These are phyloP conservation scores for Hippocampus mohnikei DNA, from an alignment of 2,113 vertebrate genomes.

Conservation along the genomic window DNA sequence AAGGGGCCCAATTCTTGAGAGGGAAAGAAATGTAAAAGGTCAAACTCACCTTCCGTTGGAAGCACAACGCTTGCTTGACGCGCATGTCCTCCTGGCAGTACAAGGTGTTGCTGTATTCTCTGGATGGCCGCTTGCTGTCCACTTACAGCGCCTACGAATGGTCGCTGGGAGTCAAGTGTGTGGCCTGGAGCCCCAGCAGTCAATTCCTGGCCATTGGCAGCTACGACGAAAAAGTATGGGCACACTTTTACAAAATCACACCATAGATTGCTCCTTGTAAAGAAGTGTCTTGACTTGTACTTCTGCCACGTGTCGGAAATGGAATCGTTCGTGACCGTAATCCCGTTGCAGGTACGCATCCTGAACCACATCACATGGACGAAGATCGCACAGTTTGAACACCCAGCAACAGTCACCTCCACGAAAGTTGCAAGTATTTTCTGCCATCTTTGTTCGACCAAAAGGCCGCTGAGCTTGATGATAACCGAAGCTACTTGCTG, in stretches of 20 bases:
- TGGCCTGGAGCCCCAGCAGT: constrained; percentile 93
- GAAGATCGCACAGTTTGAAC: constrained; percentile 83
- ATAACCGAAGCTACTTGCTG: background rate
- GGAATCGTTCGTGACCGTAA: background rate
- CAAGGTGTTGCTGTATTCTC: constrained; percentile 88
- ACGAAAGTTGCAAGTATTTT: constrained; percentile 78
- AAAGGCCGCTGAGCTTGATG: background rate
- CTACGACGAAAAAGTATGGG: constrained; percentile 89
- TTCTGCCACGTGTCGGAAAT: background rate
- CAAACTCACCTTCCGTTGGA: background rate
- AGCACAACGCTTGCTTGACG: background rate
- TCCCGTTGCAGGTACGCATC: constrained; percentile 80
- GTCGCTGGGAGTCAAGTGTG: constrained; percentile 87
- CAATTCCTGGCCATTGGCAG: constrained; percentile 94
- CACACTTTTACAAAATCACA: background rate
- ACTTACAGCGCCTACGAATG: constrained; percentile 86
- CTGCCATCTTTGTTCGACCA: background rate
- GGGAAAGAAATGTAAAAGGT: background rate
- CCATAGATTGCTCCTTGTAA: background rate
- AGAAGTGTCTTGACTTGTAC: background rate
- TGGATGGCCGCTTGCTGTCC: constrained; percentile 88
- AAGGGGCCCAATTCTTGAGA: background rate
- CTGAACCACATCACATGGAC: constrained; percentile 96
- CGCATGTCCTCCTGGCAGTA: constrained; percentile 72
- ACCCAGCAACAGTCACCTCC: constrained; percentile 72